These are phyloP conservation scores for Apocheima hispidaria DNA, from an alignment of 2,888 invertebrate species.

Conservation along the genomic window DNA sequence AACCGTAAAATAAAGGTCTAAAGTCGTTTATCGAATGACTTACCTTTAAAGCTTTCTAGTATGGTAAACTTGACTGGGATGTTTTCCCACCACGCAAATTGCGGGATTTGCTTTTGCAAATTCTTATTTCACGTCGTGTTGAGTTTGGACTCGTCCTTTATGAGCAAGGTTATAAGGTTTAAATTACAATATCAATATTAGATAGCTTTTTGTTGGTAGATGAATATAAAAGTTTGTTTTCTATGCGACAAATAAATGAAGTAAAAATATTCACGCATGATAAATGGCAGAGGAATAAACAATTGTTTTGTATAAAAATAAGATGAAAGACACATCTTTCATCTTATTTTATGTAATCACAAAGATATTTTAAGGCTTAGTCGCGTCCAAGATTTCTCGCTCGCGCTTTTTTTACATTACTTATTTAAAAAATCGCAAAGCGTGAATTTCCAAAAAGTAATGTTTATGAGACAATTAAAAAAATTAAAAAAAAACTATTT, in stretches of 20 bases:
- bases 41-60: constrained; percentile 32
- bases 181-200: constrained; percentile 15
- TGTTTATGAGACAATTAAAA: too few relatives aligned
- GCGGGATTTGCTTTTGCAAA: constrained; percentile 17
- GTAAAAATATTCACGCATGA: constrained; percentile 43
- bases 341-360: background rate
- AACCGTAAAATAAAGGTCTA: constrained; percentile 30
- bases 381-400: too few relatives aligned
- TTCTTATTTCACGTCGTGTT: constrained; percentile 9
- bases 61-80: constrained; percentile 40
- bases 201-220: background rate
- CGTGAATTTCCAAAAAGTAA: too few relatives aligned
- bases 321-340: too few relatives aligned
- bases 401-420: too few relatives aligned
- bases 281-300: constrained; percentile 28
- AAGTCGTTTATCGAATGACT: constrained; percentile 39
- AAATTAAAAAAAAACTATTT: too few relatives aligned
- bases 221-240: constrained; percentile 4
- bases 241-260: constrained; percentile 34
- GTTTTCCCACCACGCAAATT: constrained; percentile 31
- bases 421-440: too few relatives aligned
- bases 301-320: constrained; percentile 36
- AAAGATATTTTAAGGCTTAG: constrained; percentile 1
- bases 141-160: constrained; percentile 5
- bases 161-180: constrained; percentile 22